Evolutionary conservation across 1,140 invertebrate genomes (phyloP).

Genomic region (Amyelois transitella): DNA sequence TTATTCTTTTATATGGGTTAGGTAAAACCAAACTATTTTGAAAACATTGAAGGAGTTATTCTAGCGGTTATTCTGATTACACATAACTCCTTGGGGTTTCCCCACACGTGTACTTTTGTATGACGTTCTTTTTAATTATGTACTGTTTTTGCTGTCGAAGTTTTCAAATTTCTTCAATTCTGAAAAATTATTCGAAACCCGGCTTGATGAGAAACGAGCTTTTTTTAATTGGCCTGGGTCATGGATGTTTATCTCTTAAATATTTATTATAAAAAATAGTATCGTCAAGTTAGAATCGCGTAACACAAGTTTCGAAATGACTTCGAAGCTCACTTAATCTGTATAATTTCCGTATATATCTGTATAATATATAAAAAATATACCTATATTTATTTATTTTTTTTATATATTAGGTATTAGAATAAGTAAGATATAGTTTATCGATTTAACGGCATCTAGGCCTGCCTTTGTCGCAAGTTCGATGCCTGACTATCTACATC

Average conservation of each 20-base stretch:
- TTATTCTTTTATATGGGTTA: not conserved
- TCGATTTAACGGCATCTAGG: constrained; percentile 8
- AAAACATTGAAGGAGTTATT: not conserved
- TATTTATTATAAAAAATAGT: no score
- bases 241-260: no score
- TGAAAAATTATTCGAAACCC: no score
- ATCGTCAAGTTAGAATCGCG: no score
- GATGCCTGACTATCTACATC: constrained; percentile 2
- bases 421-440: not conserved
- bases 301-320: no score
- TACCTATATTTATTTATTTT: no score
- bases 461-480: not conserved
- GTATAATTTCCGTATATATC: no score
- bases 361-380: no score
- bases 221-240: no score
- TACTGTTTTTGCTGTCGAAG: not conserved
- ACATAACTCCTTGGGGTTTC: not conserved
- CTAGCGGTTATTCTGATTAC: not conserved
- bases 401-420: not conserved
- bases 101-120: not conserved
- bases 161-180: no score
- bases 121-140: not conserved
- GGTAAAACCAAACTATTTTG: not conserved
- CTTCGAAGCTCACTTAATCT: no score
- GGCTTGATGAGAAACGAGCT: no score